Evolutionary conservation across 2,113 vertebrate genomes (phyloP).

Genomic region (Melospiza georgiana): DNA sequence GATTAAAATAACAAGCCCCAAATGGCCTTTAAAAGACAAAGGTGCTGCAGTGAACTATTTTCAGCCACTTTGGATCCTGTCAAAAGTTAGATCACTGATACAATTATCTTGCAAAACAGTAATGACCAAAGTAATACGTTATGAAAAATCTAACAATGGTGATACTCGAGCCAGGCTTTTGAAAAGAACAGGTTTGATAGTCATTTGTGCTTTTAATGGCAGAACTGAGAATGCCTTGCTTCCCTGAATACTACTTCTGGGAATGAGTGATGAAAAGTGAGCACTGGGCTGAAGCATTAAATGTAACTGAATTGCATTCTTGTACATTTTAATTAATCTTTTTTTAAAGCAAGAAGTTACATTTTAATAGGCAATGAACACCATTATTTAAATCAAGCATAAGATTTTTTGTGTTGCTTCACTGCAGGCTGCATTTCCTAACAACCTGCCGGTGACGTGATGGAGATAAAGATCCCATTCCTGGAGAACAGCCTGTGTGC

Average conservation of each 20-base stretch:
- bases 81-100: constrained; percentile 43
- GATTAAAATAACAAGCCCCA: constrained; percentile 76
- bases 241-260: constrained; percentile 26
- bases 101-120: constrained; percentile 44
- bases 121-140: constrained; percentile 1
- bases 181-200: constrained; percentile 37
- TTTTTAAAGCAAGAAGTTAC: constrained; percentile 25
- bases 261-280: not conserved
- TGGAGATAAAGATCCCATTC: not conserved
- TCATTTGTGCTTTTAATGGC: constrained; percentile 30
- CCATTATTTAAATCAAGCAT: constrained; percentile 30
- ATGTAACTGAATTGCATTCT: constrained; percentile 20
- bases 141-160: constrained; percentile 41
- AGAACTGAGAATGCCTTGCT: not conserved
- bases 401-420: not conserved
- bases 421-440: not conserved
- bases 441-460: not conserved
- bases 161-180: constrained; percentile 1
- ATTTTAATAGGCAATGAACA: constrained; percentile 38
- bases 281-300: constrained; percentile 12
- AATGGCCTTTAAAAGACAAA: constrained; percentile 71
- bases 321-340: constrained; percentile 42
- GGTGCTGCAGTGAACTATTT: constrained; percentile 67
- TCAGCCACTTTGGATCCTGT: constrained; percentile 42
- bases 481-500: accelerated